Evolutionary conservation across 1,140 invertebrate species (phyloP), one percentile per base, ranked within the genome.

Genomic region (Proctacanthus coquilletti): DNA sequence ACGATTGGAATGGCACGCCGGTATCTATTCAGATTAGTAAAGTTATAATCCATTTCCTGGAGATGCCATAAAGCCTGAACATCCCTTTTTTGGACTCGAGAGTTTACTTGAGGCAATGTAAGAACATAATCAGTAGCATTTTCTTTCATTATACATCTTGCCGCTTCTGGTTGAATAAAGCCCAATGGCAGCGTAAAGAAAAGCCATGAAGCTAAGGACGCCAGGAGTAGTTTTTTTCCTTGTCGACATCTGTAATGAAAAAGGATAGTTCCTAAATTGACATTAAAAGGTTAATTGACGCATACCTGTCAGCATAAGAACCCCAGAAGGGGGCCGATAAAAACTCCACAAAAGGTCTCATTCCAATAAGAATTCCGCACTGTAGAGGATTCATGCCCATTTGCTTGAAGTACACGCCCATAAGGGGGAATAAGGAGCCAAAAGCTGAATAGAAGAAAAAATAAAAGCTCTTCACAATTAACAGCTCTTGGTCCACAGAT

Each of bases 391-490:
- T 95, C 88, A 98, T 94, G 5, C 91, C 94, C 75, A 97, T 82
- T 64, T 96, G 91, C 61, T 88, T 98, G 68, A 98, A 98, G 63
- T 97, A 98, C 15, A 98, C 87, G 15, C 89, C 94, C 80, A 98
- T 88, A 18, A 98, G 64, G 0, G 95, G 95, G 56, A 98, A 98
- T 0, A 99, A 69, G 0, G 91, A 96, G 5, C 95, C 95, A 51
- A 98, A 99, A 1, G 95, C 94, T 2, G 94, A 92, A 57, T 97
- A 99, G 64, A 98, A 98, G 71, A 97, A 98, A 62, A 98, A 97
- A 61, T 98, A 99, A 61, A 98, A 99, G 2, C 84, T 82, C 61
- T 95, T 95, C 35, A 92, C 87, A 4, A 88, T 82, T 36, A 95
- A 70, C 31, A 96, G 66, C 56, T 95, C 87, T 34, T 83, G 84